These are phyloP conservation scores for Alectoris magna DNA, from an alignment of 2,797 vertebrate species.

Conservation along the genomic window DNA sequence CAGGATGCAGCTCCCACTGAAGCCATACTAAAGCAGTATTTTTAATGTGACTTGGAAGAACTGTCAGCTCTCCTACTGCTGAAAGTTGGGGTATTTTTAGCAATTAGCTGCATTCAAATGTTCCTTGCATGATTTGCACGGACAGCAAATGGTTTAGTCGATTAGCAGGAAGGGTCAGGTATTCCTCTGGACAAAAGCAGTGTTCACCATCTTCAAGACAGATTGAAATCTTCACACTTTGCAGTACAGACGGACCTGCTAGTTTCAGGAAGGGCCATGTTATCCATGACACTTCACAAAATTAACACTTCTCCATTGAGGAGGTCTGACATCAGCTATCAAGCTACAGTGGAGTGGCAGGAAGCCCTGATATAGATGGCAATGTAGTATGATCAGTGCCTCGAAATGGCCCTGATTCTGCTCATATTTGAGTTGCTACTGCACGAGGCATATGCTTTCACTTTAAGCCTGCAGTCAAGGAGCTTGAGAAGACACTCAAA, in stretches of 20 bases:
- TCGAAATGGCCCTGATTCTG: not conserved
- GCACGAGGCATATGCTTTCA: not conserved
- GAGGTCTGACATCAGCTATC: not conserved
- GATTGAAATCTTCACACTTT: not conserved
- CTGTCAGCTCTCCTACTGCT: slow-evolving; percentile 44
- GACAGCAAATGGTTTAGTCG: slow-evolving; percentile 7
- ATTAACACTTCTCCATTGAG: not conserved
- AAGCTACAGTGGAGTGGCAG: not conserved
- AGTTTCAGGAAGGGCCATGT: not conserved
- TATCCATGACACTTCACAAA: not conserved
- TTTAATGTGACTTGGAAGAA: slow-evolving; percentile 42
- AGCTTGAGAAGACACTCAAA: not conserved
- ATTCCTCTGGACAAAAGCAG: not conserved
- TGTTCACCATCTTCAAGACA: not conserved
- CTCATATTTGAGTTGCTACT: not conserved
- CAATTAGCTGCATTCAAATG: slow-evolving; percentile 28
- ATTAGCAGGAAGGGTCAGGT: slow-evolving; percentile 5
- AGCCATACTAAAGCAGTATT: slow-evolving; percentile 33
- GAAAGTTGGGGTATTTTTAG: slow-evolving; percentile 45
- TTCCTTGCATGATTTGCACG: not conserved
- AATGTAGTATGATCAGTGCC: not conserved
- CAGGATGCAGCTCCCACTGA: slow-evolving; percentile 35
- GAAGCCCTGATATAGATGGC: not conserved
- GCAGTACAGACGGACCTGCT: not conserved
- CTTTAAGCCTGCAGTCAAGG: not conserved